Base-by-base conservation (phyloP, 1,140 invertebrate species). In the Cecropterus lyciades region DNA sequence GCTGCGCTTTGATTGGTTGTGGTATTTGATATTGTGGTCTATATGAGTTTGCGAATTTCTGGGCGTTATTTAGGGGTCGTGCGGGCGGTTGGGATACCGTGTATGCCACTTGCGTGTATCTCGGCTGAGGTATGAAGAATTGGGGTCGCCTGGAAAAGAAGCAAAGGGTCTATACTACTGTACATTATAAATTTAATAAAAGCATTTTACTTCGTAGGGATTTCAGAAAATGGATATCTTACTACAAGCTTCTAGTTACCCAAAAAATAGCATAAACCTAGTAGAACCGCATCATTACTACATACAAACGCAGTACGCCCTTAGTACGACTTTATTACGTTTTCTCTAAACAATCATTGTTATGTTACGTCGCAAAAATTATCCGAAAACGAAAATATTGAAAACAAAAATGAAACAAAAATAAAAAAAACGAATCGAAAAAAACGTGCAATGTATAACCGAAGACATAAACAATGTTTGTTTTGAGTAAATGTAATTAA, bases 21-120 rank as follows among this genome's bases (percentile, higher is more conserved):
- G n/a, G n/a, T n/a, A n/a, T n/a, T n/a, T 78, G 73, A 10, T 72
- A 68, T 14, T 42, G 43, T 52, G 86, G 87, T 13, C 79, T 77
- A 68, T 93, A 93, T 0, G 86, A 72, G 67, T 87, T 91, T 64
- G 85, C 87, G 59, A 93, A 92, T 3, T 81, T 72, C 72, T 91
- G 84, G 0, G 82, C 90, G 30, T 82, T 89, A 71, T 82, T 86
- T 13, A 81, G 73, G 4, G 84, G 77, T 37, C 55, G 65, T 33
- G 65, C 71, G n/a, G 76, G 70, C 0, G 80, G 57, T 4, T 69
- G 16, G 4, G 73, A 72, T 20, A 74, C 57, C 33, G 79, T 83
- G 72, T 82, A 90, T 11, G 85, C 69, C 16, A 92, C 67, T 55
- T 92, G 79, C 0, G 92, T 93, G 68, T 92, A 92, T 71, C 82